Base-by-base conservation (phyloP, 1,140 invertebrate species). In the Trissolcus basalis region DNA sequence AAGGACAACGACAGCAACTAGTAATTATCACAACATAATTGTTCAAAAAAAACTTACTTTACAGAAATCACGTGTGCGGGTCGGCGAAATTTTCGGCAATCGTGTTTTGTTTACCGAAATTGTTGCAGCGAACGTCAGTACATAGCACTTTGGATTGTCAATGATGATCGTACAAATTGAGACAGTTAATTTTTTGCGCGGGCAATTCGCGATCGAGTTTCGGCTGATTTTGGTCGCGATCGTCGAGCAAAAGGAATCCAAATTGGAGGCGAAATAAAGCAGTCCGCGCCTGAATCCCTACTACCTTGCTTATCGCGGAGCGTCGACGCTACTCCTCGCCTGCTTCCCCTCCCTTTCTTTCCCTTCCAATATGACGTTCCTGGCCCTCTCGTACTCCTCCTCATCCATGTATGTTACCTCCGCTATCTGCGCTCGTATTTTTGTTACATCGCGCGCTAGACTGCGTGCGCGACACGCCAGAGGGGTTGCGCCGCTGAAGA, bases 271-370 rank as follows among this genome's bases (percentile, higher is more conserved):
- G 72, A 75, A 75, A 75, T 75, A 75, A 75, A 75, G 72, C 72
- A 75, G 56, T 75, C 72, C 72, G 72, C 72, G 72, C 63, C 72
- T 75, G 72, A 75, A 76, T 76, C 73, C 73, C 65, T 76, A 76
- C 73, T 76, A 76, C 73, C 65, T 76, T 80, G 78, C 82, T 81
- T 74, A 77, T 77, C 81, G 80, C 80, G 77, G 64, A 82, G 80
- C 82, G 82, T 80, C 81, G 75, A 74, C 51, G 61, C 43, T 78
- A 41, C 79, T 80, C 76, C 71, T 77, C 69, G 72, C 54, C 69
- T 67, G 64, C 59, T 76, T 72, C 74, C 81, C 54, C 78, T 69
- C 77, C 73, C 63, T 80, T 74, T 64, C 72, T 73, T 77, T 73
- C 73, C 68, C 74, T 77, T 59, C 71, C 70, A 51, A 75, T 61